Conservation (phyloP, 2,797 vertebrate genomes). For the Pempheris klunzingeri region DNA sequence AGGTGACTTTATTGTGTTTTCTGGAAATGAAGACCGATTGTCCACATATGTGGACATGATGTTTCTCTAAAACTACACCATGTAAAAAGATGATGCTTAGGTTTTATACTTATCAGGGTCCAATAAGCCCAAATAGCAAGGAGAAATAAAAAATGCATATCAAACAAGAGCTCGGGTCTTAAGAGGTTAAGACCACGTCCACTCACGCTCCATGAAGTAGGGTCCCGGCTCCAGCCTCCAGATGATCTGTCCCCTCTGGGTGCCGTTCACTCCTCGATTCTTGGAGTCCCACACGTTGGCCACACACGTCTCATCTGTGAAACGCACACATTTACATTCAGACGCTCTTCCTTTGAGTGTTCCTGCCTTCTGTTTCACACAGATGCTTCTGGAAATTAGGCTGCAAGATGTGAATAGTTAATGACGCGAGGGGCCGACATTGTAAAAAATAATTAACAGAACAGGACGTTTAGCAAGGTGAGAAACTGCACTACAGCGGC, state of each 20-base stretch:
- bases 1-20: too few species aligned
- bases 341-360: not conserved
- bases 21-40: too few species aligned
- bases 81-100: too few species aligned
- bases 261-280: conserved; percentile 96
- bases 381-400: not conserved
- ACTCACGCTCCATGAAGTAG: conserved; percentile 98
- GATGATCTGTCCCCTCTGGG: conserved; percentile 95
- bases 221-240: conserved; percentile 96
- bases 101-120: too few species aligned
- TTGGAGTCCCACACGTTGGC: conserved; percentile 99
- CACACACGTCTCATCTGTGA: conserved; percentile 94
- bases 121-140: too few species aligned
- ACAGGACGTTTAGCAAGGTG: not conserved
- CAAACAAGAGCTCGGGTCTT: too few species aligned
- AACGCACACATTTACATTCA: conserved; percentile 10
- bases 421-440: not conserved
- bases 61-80: too few species aligned
- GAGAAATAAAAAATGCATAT: too few species aligned
- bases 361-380: not conserved
- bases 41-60: too few species aligned
- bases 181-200: conserved; percentile 44
- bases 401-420: not conserved
- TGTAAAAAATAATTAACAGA: not conserved
- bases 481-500: not conserved